These are phyloP conservation scores for Hypomecis atomaria DNA, from an alignment of 2,888 invertebrate genomes.

Conservation along the genomic window DNA sequence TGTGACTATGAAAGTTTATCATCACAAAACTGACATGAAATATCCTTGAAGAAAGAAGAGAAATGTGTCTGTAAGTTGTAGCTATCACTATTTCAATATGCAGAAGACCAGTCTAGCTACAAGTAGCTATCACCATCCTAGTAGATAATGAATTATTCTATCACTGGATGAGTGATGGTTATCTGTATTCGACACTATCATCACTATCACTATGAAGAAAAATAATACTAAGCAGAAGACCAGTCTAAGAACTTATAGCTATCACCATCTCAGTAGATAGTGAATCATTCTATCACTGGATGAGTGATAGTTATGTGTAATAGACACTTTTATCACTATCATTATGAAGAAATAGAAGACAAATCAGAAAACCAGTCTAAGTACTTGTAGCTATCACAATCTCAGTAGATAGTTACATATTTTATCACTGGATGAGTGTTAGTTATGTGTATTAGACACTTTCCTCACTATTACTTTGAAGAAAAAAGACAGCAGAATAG, in stretches of 20 bases:
- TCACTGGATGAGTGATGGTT: conserved; percentile 21
- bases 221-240: not conserved
- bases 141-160: conserved; percentile 32
- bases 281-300: conserved; percentile 40
- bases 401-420: conserved; percentile 32
- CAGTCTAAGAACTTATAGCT: conserved; percentile 13
- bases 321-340: conserved; percentile 1
- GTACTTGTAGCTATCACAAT: conserved; percentile 26
- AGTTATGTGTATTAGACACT: not conserved
- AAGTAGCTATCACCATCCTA: conserved; percentile 32
- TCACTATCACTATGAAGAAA: not conserved
- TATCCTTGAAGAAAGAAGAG: no score
- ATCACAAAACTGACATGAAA: no score
- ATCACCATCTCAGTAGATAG: conserved; percentile 37
- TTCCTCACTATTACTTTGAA: no score
- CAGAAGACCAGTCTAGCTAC: no score
- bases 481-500: no score
- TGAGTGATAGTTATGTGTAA: conserved; percentile 21
- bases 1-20: not conserved
- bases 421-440: conserved; percentile 30
- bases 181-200: no score
- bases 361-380: conserved; percentile 11
- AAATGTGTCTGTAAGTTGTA: conserved; percentile 11
- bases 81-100: conserved; percentile 28
- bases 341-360: not conserved